Evolutionary conservation across 2,113 vertebrate species (phyloP).

Genomic region (Paratilapia polleni): DNA sequence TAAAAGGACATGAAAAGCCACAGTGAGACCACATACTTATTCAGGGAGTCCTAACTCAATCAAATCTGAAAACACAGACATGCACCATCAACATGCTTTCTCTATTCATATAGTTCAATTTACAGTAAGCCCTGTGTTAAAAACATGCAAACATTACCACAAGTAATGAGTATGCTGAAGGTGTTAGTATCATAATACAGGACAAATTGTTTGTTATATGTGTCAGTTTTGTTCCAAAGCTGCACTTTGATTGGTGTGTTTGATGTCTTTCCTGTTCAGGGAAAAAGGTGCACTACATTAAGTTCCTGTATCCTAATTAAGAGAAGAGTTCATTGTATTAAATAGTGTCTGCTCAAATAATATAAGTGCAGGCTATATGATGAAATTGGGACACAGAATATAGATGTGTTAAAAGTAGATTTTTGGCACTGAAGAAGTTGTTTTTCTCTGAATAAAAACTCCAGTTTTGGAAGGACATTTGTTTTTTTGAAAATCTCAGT

Average conservation of each 20-base stretch:
- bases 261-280: neutral
- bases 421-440: slow-evolving; percentile 1
- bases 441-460: slow-evolving; percentile 26
- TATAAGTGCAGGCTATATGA: neutral
- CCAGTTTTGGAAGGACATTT: slow-evolving; percentile 36
- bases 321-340: neutral
- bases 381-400: neutral
- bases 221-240: neutral
- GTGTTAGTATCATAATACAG: neutral
- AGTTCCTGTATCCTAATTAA: neutral
- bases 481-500: slow-evolving; percentile 15
- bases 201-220: neutral
- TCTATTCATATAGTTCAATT: neutral
- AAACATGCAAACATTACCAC: neutral
- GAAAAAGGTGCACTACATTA: neutral
- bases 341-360: neutral
- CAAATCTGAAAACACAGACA: neutral
- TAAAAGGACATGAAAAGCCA: neutral
- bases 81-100: neutral
- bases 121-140: neutral
- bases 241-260: neutral
- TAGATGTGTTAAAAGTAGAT: slow-evolving; percentile 1
- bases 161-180: neutral
- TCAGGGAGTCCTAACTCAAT: neutral
- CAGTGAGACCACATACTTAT: neutral